phyloP scores from a whole-genome alignment of 2,888 invertebrate species.

The Drosophila basisetae region DNA sequence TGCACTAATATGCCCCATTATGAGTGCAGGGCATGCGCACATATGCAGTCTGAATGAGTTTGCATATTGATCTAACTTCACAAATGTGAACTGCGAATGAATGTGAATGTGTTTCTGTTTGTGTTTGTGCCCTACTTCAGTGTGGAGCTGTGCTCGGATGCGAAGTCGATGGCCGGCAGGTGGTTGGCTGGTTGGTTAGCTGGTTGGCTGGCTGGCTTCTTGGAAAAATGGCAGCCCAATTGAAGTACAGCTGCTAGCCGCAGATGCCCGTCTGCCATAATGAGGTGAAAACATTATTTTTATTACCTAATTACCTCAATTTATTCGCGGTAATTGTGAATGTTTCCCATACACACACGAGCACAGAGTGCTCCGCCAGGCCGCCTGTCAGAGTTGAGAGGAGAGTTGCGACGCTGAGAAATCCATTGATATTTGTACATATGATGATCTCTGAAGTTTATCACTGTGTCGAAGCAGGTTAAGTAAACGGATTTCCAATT shows the following conservation, averaged over 20 bases:
- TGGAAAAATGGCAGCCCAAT: conserved; percentile 48
- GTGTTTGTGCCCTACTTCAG: conserved; percentile 28
- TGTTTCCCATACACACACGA: conserved; percentile 37
- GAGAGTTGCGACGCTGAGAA: no score
- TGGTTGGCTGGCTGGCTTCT: conserved; percentile 46
- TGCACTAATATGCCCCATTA: neutral
- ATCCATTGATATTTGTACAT: conserved; percentile 1
- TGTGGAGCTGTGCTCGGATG: conserved; percentile 14
- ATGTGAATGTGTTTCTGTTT: neutral
- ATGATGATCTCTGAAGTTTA: conserved; percentile 17
- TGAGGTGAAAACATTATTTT: conserved; percentile 83
- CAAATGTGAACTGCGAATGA: conserved; percentile 19
- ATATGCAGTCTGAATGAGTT: conserved; percentile 27
- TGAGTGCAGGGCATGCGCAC: conserved; percentile 15
- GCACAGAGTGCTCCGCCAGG: conserved; percentile 52
- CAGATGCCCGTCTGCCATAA: conserved; percentile 47
- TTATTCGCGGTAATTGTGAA: conserved; percentile 81
- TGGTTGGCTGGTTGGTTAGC: conserved; percentile 46
- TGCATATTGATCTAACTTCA: conserved; percentile 44
- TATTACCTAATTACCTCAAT: conserved; percentile 84
- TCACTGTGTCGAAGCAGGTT: conserved; percentile 57
- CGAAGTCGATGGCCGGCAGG: conserved; percentile 30
- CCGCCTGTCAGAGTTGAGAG: conserved; percentile 50
- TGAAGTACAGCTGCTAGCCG: conserved; percentile 31
- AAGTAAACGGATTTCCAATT: conserved; percentile 77